A percentile compares a stretch with the other conserved stretches of the same genome.
phyloP scores from a whole-genome alignment of 2,113 vertebrate genomes.

The Lamprotornis superbus region DNA sequence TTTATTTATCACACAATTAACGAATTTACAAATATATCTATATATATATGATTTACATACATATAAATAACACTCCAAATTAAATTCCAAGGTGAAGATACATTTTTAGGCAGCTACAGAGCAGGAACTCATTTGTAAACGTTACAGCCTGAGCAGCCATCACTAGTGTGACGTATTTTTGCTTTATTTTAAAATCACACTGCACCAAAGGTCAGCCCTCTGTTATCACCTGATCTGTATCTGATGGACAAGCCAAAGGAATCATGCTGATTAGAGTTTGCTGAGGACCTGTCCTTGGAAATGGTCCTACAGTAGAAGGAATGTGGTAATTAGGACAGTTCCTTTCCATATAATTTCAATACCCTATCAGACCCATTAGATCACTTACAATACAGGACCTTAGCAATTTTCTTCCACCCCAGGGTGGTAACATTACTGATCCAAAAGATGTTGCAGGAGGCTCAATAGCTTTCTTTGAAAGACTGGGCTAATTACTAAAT shows the following conservation, averaged over 20 bases:
- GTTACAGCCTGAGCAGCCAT: rapidly evolving
- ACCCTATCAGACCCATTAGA: not conserved
- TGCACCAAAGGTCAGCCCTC: not conserved
- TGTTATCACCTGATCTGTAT: not conserved
- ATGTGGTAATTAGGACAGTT: not conserved
- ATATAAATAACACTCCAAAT: not conserved
- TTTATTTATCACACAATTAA: not conserved
- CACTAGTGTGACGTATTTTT: not conserved
- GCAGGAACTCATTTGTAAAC: not conserved
- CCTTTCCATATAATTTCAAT: not conserved
- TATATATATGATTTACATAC: not conserved
- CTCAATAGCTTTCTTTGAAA: not conserved
- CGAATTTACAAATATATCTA: not conserved
- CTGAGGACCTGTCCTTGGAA: not conserved
- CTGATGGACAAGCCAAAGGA: not conserved
- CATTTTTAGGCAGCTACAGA: not conserved
- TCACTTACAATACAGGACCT: not conserved
- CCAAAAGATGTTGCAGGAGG: not conserved
- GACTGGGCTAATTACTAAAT: not conserved
- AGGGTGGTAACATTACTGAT: not conserved
- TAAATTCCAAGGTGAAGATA: not conserved
- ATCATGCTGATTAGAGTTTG: not conserved
- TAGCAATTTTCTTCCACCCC: not conserved
- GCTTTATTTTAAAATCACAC: not conserved
- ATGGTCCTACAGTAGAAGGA: not conserved